These are phyloP conservation scores for Polypterus senegalus DNA, from an alignment of 2,113 vertebrate genomes.

Conservation along the genomic window DNA sequence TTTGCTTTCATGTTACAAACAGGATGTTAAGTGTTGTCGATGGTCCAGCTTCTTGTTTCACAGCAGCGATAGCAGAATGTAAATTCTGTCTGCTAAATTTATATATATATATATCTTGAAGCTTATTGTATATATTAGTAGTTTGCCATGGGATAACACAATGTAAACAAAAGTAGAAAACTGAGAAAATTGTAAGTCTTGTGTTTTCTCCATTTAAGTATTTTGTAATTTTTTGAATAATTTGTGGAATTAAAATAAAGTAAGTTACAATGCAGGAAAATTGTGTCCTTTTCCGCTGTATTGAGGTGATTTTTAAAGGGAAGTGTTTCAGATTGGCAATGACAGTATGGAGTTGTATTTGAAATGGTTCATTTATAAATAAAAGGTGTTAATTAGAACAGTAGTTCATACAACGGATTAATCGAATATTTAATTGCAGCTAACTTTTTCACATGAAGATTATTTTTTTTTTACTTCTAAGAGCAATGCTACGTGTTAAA, in stretches of 20 bases:
- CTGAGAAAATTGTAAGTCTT: constrained; percentile 94
- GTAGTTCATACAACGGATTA: no score
- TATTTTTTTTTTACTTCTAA: no score
- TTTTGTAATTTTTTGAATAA: constrained; percentile 99
- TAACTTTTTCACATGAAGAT: no score
- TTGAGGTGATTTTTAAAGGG: no score
- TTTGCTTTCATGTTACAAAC: constrained; percentile 68
- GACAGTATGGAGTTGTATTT: no score
- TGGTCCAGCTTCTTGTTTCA: constrained; percentile 82
- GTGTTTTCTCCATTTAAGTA: constrained; percentile 99
- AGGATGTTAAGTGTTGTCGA: constrained; percentile 90
- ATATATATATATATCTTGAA: constrained; percentile 95
- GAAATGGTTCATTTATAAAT: no score
- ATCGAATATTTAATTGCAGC: no score
- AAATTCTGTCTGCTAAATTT: constrained; percentile 92
- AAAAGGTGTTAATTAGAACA: no score
- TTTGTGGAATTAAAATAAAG: constrained; percentile 99
- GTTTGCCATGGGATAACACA: constrained; percentile 97
- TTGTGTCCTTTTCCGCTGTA: background rate
- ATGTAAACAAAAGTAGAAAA: constrained; percentile 98
- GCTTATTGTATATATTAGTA: constrained; percentile 99
- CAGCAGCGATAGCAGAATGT: constrained; percentile 82
- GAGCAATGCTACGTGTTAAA: no score
- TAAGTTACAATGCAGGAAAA: constrained; percentile 86
- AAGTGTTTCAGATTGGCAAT: no score